A percentile compares a stretch with the other conserved stretches of the same genome.
Evolutionary conservation across 2,113 vertebrate genomes (phyloP).

Genomic region (Neolamprologus sp.): DNA sequence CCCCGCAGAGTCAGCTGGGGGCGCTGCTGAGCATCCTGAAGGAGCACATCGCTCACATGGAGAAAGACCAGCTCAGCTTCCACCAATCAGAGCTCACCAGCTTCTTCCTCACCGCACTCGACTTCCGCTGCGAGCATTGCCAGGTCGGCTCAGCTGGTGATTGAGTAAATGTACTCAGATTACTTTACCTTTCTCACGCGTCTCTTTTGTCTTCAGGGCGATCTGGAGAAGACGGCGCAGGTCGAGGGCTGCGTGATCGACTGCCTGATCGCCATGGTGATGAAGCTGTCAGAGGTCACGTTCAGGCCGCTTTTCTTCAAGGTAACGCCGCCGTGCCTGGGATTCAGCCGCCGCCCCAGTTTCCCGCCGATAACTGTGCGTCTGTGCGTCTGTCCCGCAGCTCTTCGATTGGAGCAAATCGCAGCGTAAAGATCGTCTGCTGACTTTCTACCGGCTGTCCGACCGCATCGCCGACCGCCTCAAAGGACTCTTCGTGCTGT

Average conservation of each 20-base stretch:
- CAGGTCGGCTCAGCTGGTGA: slow-evolving; percentile 63
- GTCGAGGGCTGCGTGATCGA: slow-evolving; percentile 79
- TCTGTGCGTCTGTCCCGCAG: slow-evolving; percentile 53
- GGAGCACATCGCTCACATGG: slow-evolving; percentile 83
- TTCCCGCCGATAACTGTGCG: rapidly evolving
- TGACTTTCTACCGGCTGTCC: slow-evolving; percentile 85
- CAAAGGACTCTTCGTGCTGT: slow-evolving; percentile 90
- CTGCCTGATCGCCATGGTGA: slow-evolving; percentile 86
- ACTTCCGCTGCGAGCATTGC: slow-evolving; percentile 80
- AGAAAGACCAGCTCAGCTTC: slow-evolving; percentile 77
- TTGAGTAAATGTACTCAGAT: background rate
- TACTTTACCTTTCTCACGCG: background rate
- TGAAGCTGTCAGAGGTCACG: slow-evolving; percentile 92
- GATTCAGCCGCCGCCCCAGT: background rate
- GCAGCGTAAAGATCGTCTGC: slow-evolving; percentile 75
- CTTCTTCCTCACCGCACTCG: slow-evolving; percentile 86
- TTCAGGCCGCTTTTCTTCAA: slow-evolving; percentile 97
- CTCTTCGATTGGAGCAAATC: slow-evolving; percentile 91
- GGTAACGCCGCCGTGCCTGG: slow-evolving; percentile 54
- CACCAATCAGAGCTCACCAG: slow-evolving; percentile 86
- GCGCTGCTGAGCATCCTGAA: slow-evolving; percentile 85
- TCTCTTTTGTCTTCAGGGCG: slow-evolving; percentile 60
- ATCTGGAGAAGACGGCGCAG: slow-evolving; percentile 76
- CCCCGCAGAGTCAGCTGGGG: slow-evolving; percentile 71
- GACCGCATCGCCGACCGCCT: slow-evolving; percentile 80